These are phyloP conservation scores for Myoxocephalus aenaeus DNA, from an alignment of 2,797 vertebrate genomes.

Conservation along the genomic window DNA sequence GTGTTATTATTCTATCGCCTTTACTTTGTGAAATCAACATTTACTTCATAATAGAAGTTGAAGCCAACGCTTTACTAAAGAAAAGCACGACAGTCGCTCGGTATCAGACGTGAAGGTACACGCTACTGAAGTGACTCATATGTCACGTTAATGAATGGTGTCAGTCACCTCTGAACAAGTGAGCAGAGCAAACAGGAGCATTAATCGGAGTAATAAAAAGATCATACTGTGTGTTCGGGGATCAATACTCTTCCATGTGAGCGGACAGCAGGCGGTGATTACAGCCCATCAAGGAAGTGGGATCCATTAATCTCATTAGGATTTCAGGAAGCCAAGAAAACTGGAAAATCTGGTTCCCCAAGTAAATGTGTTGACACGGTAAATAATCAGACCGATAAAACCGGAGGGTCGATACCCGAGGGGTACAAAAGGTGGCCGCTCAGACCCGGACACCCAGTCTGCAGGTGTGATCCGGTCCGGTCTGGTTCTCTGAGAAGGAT, in stretches of 20 bases:
- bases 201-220: conserved; percentile 39
- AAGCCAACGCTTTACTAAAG: background rate
- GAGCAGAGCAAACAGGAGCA: conserved; percentile 27
- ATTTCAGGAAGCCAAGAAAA: conserved; percentile 68
- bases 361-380: conserved; percentile 55
- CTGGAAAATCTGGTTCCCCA: conserved; percentile 53
- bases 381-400: conserved; percentile 77
- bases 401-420: conserved; percentile 66
- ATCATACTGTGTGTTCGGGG: conserved; percentile 17
- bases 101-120: background rate
- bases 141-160: background rate
- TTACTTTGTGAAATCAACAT: background rate
- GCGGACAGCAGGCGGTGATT: conserved; percentile 64
- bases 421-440: conserved; percentile 64
- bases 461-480: conserved; percentile 30
- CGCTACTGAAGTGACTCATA: background rate
- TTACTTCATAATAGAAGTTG: background rate
- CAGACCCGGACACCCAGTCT: conserved; percentile 11
- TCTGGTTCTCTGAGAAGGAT: conserved; percentile 33
- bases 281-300: conserved; percentile 74
- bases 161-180: background rate
- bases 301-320: conserved; percentile 60
- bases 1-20: background rate
- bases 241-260: conserved; percentile 60
- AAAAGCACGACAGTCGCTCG: background rate